Conservation (phyloP, 2,888 invertebrate genomes). For the Andrena hattorfiana region DNA sequence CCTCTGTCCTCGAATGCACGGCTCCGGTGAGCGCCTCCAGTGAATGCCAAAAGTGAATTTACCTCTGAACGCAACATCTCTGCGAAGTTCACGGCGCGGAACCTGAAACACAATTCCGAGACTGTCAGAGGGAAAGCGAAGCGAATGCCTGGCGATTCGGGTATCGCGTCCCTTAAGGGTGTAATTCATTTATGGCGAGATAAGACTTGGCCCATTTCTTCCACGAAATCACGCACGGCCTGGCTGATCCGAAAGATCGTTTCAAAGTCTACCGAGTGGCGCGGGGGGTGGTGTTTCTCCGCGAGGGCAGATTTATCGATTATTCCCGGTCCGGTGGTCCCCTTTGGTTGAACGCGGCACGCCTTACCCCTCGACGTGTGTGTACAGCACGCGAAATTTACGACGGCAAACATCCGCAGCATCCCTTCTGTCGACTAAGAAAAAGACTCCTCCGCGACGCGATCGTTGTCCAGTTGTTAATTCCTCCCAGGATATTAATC, state of each 20-base stretch:
- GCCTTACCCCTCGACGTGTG: conserved; percentile 54
- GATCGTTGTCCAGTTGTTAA: not conserved
- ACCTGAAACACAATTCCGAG: not conserved
- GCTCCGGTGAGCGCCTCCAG: conserved; percentile 18
- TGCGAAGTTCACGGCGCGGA: not conserved
- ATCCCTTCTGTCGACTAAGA: conserved; percentile 15
- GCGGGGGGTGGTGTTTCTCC: conserved; percentile 57
- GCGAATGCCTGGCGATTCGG: not conserved
- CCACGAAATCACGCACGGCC: conserved; percentile 30
- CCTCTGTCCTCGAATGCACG: conserved; percentile 18
- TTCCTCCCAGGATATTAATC: too few species aligned
- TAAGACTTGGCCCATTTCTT: conserved; percentile 24
- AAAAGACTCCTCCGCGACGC: conserved; percentile 18
- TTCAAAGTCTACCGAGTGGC: conserved; percentile 29
- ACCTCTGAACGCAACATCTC: not conserved
- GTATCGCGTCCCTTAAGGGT: not conserved
- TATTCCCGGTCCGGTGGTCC: conserved; percentile 81
- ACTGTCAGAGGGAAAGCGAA: not conserved
- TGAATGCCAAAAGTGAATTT: not conserved
- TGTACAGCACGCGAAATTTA: conserved; percentile 65
- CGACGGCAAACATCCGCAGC: conserved; percentile 62
- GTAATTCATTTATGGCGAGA: not conserved
- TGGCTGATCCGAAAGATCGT: conserved; percentile 54
- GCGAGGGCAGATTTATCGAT: conserved; percentile 81
- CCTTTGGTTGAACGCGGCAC: conserved; percentile 72